Conservation (phyloP, 2,797 vertebrate species). For the Phrynocephalus guinanensis region DNA sequence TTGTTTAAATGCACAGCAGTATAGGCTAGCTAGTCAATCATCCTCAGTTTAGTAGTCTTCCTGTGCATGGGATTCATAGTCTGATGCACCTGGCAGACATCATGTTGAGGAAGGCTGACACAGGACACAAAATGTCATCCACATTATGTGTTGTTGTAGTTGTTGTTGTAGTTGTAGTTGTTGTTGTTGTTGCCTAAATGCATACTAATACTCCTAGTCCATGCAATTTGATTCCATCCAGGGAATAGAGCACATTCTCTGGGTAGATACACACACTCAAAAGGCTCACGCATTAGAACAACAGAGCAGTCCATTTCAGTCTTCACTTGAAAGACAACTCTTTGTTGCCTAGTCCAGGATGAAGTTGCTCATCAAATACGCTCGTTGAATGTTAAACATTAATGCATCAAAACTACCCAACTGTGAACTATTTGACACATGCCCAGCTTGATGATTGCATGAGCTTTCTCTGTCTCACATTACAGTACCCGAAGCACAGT, state of each 20-base stretch:
- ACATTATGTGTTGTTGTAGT: not conserved
- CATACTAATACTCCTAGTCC: not conserved
- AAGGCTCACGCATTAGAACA: not conserved
- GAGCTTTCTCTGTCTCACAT: not conserved
- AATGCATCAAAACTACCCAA: not conserved
- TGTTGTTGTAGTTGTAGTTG: not conserved
- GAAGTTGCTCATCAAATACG: not conserved
- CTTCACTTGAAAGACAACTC: not conserved
- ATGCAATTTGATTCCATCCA: not conserved
- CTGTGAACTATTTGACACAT: not conserved
- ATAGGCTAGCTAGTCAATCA: not conserved
- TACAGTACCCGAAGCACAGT: not conserved
- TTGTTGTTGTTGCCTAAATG: not conserved
- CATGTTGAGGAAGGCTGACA: not conserved
- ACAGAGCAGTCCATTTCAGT: not conserved
- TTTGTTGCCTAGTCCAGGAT: not conserved
- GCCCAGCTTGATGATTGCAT: not conserved
- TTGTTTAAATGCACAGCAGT: not conserved
- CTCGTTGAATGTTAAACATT: not conserved
- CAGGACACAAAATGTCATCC: not conserved
- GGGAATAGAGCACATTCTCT: not conserved
- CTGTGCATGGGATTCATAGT: too few relatives aligned
- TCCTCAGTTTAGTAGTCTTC: not conserved
- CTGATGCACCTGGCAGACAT: not conserved
- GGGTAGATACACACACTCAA: not conserved